phyloP scores from a whole-genome alignment of 1,140 invertebrate species.

The Triops longicaudatus region DNA sequence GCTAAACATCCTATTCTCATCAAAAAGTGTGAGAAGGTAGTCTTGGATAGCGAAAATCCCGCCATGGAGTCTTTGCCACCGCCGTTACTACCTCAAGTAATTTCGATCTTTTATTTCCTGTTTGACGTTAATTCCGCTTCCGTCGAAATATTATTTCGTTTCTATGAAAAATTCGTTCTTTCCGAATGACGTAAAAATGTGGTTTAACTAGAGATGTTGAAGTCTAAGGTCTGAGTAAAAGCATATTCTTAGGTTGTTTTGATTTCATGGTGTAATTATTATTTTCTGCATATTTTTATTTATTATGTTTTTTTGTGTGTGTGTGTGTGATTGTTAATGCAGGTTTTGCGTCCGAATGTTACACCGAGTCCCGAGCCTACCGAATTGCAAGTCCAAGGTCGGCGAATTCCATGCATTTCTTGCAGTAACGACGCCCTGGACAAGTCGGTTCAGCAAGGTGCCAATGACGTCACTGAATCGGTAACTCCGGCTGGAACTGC shows the following conservation, averaged over 20 bases:
- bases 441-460: not conserved
- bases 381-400: constrained; percentile 25
- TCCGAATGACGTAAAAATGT: too few species aligned
- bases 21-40: constrained; percentile 2
- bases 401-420: constrained; percentile 27
- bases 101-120: not conserved
- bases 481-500: not conserved
- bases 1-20: not conserved
- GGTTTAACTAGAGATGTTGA: too few species aligned
- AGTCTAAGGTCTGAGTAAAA: too few species aligned
- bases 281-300: not conserved
- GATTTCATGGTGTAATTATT: too few species aligned
- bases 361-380: not conserved
- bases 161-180: too few species aligned
- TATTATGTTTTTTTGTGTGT: too few species aligned
- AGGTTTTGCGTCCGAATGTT: not conserved
- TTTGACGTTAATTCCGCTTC: not conserved
- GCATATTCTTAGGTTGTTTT: constrained; percentile 17
- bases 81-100: constrained; percentile 16
- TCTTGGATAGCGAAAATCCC: not conserved
- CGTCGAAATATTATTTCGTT: too few species aligned
- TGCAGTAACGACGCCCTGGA: constrained; percentile 18
- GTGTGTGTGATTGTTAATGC: too few species aligned
- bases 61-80: constrained; percentile 3
- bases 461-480: not conserved